Percentiles rank a stretch among this genome's conserved stretches.
phyloP scores from a whole-genome alignment of 2,113 vertebrate genomes.

The Nycticryphes semicollaris region DNA sequence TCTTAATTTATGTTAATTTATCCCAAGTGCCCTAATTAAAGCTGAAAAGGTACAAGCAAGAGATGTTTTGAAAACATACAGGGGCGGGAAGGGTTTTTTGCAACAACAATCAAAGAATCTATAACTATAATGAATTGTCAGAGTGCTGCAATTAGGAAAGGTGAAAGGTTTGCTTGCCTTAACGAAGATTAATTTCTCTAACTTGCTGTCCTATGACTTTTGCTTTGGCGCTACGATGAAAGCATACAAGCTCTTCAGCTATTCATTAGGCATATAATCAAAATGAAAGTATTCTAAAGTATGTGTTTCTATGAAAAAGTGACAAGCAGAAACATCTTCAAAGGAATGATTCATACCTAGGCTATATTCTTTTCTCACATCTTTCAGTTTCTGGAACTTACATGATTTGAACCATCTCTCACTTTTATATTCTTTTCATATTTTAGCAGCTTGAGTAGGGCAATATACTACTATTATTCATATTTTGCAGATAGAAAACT shows the following conservation, averaged over 20 bases:
- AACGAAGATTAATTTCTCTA: not conserved
- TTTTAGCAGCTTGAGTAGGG: not conserved
- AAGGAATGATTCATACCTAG: not conserved
- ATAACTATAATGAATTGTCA: not conserved
- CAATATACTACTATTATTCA: not conserved
- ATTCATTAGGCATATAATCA: not conserved
- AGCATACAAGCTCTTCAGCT: not conserved
- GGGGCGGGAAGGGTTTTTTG: not conserved
- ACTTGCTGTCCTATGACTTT: not conserved
- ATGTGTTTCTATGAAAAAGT: not conserved
- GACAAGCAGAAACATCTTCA: not conserved
- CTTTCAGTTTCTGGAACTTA: not conserved
- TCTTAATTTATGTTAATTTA: not conserved
- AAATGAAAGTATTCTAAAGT: not conserved
- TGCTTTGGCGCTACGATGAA: not conserved
- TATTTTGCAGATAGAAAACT: not conserved
- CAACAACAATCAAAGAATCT: not conserved
- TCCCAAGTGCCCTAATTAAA: conserved; percentile 42
- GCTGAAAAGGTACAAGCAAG: conserved; percentile 16
- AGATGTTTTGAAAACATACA: not conserved
- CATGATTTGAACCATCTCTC: not conserved
- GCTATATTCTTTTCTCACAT: not conserved
- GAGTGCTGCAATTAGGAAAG: not conserved
- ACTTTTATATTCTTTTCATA: not conserved
- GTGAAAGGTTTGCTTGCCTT: not conserved